Conservation (phyloP, 2,888 invertebrate genomes). For the Ichneumon xanthorius region DNA sequence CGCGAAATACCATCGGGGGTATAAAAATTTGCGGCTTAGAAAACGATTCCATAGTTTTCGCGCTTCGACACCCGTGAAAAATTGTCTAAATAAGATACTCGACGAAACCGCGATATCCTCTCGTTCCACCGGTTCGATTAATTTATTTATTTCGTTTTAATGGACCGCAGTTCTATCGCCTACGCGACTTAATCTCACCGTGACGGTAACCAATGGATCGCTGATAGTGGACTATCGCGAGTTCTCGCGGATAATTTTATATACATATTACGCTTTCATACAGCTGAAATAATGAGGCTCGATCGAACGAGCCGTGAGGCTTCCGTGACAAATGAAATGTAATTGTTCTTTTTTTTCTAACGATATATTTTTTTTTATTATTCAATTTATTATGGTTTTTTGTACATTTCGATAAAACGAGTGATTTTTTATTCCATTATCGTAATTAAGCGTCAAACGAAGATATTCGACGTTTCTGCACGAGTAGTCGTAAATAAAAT, state of each 20-base stretch:
- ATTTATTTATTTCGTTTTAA: neutral
- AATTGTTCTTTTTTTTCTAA: neutral
- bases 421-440: neutral
- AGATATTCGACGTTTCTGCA: neutral
- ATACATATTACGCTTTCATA: slow-evolving; percentile 18
- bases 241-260: slow-evolving; percentile 5
- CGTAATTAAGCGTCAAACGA: neutral
- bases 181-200: slow-evolving; percentile 1
- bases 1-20: too few relatives aligned
- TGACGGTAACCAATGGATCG: slow-evolving; percentile 19
- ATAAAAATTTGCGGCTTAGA: neutral
- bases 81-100: neutral
- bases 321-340: neutral
- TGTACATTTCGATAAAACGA: neutral
- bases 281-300: slow-evolving; percentile 4
- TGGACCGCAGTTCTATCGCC: slow-evolving; percentile 4
- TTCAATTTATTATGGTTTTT: neutral
- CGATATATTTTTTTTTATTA: too few relatives aligned
- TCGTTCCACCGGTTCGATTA: neutral
- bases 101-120: neutral
- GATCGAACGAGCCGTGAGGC: neutral
- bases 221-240: neutral
- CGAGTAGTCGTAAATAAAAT: neutral
- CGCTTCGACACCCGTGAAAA: slow-evolving; percentile 14
- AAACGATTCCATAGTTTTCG: neutral